A percentile compares a stretch with the other conserved stretches of the same genome.
These are phyloP conservation scores for Sebastes matsubarae DNA, from an alignment of 2,797 vertebrate genomes.

Conservation along the genomic window DNA sequence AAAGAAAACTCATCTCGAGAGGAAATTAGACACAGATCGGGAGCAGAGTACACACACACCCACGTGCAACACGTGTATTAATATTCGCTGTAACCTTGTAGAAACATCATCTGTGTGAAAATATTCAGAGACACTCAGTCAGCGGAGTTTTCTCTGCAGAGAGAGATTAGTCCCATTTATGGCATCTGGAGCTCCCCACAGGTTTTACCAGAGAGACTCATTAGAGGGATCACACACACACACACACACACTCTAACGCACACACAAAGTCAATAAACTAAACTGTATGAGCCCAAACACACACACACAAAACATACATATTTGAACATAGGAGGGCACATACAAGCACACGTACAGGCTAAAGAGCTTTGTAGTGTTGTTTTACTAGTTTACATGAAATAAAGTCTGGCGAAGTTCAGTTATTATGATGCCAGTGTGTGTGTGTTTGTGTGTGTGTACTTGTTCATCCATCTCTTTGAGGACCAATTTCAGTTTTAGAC, in stretches of 20 bases:
- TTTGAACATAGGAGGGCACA: too few relatives aligned
- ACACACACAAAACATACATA: neutral
- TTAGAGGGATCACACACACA: conserved; percentile 23
- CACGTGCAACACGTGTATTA: neutral
- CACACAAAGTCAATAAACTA: neutral
- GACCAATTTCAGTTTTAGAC: too few relatives aligned
- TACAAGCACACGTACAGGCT: neutral
- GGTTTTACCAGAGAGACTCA: conserved; percentile 25
- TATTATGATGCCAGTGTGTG: neutral
- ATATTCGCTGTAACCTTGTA: conserved; percentile 7
- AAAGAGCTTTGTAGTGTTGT: neutral
- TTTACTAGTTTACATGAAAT: neutral
- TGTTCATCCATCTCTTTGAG: too few relatives aligned
- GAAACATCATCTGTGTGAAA: conserved; percentile 14
- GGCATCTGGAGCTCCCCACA: conserved; percentile 27
- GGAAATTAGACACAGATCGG: neutral
- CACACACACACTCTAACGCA: neutral
- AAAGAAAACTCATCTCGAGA: conserved; percentile 7
- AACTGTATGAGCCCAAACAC: neutral
- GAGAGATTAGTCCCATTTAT: conserved; percentile 40
- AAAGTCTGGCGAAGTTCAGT: neutral
- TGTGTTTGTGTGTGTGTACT: too few relatives aligned
- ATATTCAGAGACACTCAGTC: conserved; percentile 16
- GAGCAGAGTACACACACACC: neutral
- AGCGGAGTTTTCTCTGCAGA: conserved; percentile 20